Conservation (phyloP, 2,797 vertebrate genomes). For the Chrysocyon brachyurus region DNA sequence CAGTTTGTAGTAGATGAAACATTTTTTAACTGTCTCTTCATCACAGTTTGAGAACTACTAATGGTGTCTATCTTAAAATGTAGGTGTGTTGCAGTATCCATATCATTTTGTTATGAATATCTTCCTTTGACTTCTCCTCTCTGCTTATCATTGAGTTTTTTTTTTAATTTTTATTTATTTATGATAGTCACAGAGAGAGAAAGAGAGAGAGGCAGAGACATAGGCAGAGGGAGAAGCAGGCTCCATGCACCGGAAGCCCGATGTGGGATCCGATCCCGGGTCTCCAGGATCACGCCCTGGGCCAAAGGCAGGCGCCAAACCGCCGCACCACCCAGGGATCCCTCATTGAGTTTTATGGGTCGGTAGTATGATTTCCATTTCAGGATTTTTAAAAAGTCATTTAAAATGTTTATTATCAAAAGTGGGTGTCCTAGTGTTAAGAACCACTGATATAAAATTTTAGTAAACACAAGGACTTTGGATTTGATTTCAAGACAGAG, state of each 20-base stretch:
- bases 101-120: slow-evolving; percentile 32
- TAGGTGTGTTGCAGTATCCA: background rate
- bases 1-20: background rate
- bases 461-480: background rate
- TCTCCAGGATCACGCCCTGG: too few species aligned
- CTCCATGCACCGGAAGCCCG: too few species aligned
- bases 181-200: too few species aligned
- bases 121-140: background rate
- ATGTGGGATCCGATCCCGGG: too few species aligned
- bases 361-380: background rate
- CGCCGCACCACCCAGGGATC: too few species aligned
- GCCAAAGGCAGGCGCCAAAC: too few species aligned
- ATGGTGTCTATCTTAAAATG: background rate
- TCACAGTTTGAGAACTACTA: slow-evolving; percentile 1
- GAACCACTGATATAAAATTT: background rate
- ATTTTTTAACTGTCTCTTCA: background rate
- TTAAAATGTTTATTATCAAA: background rate
- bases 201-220: too few species aligned
- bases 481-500: background rate
- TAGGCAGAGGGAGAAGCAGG: too few species aligned
- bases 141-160: background rate
- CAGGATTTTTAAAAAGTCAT: background rate
- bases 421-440: background rate
- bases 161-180: too few species aligned
- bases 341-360: background rate